A percentile compares a stretch with the other conserved stretches of the same genome.
Evolutionary conservation across 2,888 invertebrate genomes (phyloP).

Genomic region (Platycnemis pennipes): DNA sequence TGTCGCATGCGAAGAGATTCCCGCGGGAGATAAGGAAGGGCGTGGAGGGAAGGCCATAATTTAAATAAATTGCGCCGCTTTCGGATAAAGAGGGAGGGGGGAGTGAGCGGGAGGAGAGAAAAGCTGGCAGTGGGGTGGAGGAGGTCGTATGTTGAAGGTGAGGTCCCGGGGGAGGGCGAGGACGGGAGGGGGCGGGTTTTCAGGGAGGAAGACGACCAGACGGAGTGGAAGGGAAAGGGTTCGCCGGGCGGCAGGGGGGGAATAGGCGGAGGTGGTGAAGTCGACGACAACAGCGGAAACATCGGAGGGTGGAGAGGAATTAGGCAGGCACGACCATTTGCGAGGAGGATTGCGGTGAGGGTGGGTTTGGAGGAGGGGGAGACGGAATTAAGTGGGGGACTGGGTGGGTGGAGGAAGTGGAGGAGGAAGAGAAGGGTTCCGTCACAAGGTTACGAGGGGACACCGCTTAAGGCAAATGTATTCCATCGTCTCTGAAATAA

Average conservation of each 20-base stretch:
- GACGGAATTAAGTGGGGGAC: background rate
- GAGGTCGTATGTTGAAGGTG: background rate
- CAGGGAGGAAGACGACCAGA: background rate
- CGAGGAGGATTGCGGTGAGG: background rate
- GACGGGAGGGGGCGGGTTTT: constrained; percentile 20
- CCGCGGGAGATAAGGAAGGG: constrained; percentile 51
- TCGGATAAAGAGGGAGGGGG: background rate
- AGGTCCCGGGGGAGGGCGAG: background rate
- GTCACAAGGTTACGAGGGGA: constrained; percentile 44
- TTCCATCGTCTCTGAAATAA: constrained; percentile 43
- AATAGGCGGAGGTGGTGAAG: constrained; percentile 10
- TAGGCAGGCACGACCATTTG: constrained; percentile 59
- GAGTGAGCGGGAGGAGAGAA: background rate
- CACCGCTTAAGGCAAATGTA: constrained; percentile 42
- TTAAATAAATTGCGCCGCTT: constrained; percentile 52
- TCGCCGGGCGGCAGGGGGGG: too few relatives aligned
- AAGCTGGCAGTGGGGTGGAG: background rate
- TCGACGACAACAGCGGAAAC: constrained; percentile 38
- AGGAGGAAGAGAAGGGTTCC: background rate
- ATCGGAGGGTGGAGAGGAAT: constrained; percentile 57
- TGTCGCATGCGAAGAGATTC: constrained; percentile 74
- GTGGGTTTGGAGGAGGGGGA: background rate
- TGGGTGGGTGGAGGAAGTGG: background rate
- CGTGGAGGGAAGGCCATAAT: constrained; percentile 52
- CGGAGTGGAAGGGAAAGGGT: background rate